Evolutionary conservation across 2,797 vertebrate genomes (phyloP).

Genomic region (Poecilia velifera): DNA sequence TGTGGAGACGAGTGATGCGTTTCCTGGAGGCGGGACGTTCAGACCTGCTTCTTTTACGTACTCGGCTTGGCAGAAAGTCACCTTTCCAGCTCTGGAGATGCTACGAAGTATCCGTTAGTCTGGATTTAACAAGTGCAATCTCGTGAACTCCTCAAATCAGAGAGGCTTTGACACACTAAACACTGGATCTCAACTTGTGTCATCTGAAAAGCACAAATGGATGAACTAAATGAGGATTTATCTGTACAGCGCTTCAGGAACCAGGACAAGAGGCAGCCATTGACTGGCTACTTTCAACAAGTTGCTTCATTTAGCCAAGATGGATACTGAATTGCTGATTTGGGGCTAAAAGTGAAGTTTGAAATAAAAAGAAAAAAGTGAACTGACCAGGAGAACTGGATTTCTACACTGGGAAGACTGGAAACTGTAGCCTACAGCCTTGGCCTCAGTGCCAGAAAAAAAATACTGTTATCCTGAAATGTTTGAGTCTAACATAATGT

Average conservation of each 20-base stretch:
- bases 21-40: slow-evolving; percentile 24
- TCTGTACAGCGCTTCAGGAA: slow-evolving; percentile 9
- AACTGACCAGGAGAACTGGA: slow-evolving; percentile 42
- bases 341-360: slow-evolving; percentile 27
- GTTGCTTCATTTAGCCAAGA: slow-evolving; percentile 24
- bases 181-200: slow-evolving; percentile 56
- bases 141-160: slow-evolving; percentile 42
- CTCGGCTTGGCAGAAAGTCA: slow-evolving; percentile 16
- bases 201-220: slow-evolving; percentile 34
- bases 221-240: slow-evolving; percentile 13
- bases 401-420: slow-evolving; percentile 61
- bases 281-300: slow-evolving; percentile 49
- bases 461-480: slow-evolving; percentile 54
- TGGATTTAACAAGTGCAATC: slow-evolving; percentile 65
- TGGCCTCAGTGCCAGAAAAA: slow-evolving; percentile 59
- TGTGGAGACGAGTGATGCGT: slow-evolving; percentile 23
- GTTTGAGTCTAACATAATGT: slow-evolving; percentile 58
- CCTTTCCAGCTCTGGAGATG: slow-evolving; percentile 33
- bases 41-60: slow-evolving; percentile 20
- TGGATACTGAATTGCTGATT: slow-evolving; percentile 14
- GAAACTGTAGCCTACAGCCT: slow-evolving; percentile 49
- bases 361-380: background rate
- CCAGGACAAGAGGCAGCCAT: slow-evolving; percentile 41
- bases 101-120: slow-evolving; percentile 22
- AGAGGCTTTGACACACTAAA: slow-evolving; percentile 52